Base-by-base conservation (phyloP, 37 sponge, comb jelly and placozoan genomes). In the Spongilla lacustris region DNA sequence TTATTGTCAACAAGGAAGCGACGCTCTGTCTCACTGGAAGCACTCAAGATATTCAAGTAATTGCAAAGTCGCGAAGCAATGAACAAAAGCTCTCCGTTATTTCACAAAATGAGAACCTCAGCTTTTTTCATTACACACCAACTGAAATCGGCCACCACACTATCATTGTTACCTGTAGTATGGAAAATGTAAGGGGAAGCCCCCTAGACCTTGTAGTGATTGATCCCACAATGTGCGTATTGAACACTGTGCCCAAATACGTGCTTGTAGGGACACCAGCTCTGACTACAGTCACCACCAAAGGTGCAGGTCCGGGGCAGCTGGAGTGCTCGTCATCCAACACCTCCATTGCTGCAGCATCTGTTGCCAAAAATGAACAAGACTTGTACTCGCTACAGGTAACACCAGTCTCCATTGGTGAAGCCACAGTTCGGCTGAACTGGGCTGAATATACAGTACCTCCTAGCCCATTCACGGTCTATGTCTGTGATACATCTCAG, bases 401-500 rank as follows among this genome's bases (percentile, higher is more conserved):
- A 5, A 50, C 28, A 24, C 87, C 91, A 36, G 27, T 71, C 29
- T 27, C 69, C 32, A 73, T 86, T 50, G 91, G 91, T 34, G 87
- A 82, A 24, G 50, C 87, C 10, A 72, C 72, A 21, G 28, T 91
- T 31, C 26, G 24, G 0, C 24, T 91, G 14, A 72, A 50, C 10
- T 91, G 87, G 83, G 33, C 80, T 78, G 87, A 83, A 49, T 29
- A 22, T 4, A 31, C 0, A 25, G 5, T 91, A 12, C 23, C 87
- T 26, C 27, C 35, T 27, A 83, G 78, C 0, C 96, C 96, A 21
- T 85, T 84, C 77, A 74, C 27, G n/a, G 67, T 96, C 14, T 79
- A 30, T 33, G 96, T 96, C 13, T 90, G 94, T 88, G 94, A 96
- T 87, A 87, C 94, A 41, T 72, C 85, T 41, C 82, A 84, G 70